Evolutionary conservation across 53 echinoderm and acorn worm species (phyloP), one percentile per base, ranked within the genome.

Genomic region (Actinopyga echinites): DNA sequence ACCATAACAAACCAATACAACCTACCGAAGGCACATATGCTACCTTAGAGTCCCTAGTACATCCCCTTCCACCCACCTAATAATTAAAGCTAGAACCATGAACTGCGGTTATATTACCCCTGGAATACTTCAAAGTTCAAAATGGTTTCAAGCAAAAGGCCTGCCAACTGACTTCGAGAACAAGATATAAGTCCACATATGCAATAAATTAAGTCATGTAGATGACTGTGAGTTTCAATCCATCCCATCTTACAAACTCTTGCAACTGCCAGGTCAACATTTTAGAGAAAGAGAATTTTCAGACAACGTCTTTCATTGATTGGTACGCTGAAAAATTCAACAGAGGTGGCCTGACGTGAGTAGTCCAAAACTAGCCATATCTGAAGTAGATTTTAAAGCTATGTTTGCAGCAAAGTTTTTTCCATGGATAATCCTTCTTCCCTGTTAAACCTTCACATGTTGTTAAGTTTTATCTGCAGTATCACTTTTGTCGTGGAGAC

Each of bases 391-490:
- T 38, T 32, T 69, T 15, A 21, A 30, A 21, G 55, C 64, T 37
- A 84, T 69, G 74, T 56, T 80, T 31, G 6, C 31, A 59, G 58
- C 24, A 58, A 54, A 0, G 35, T 49, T 10, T 11, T 84, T 4
- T 84, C 73, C 19, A 56, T 56, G 30, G n/a, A 26, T 26, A 74
- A 38, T 15, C 75, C 59, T 1, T 37, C 34, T 22, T 44, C 54
- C 21, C 74, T 82, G 29, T 66, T 57, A 44, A 36, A 57, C 42
- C 34, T 74, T n/a, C n/a, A n/a, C n/a, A n/a, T n/a, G n/a, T n/a
- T 43, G 83, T 88, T 2, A 83, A 74, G 75, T 88, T 83, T 12
- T 73, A 65, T 63, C 34, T 55, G 3, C 34, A 73, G 63, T 60
- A 69, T 13, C 29, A 32, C 25, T 62, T 83, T 49, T 83, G 83